Percentiles rank a stretch among this genome's conserved stretches.
Evolutionary conservation across 2,113 vertebrate genomes (phyloP).

Genomic region (Piaya cayana): DNA sequence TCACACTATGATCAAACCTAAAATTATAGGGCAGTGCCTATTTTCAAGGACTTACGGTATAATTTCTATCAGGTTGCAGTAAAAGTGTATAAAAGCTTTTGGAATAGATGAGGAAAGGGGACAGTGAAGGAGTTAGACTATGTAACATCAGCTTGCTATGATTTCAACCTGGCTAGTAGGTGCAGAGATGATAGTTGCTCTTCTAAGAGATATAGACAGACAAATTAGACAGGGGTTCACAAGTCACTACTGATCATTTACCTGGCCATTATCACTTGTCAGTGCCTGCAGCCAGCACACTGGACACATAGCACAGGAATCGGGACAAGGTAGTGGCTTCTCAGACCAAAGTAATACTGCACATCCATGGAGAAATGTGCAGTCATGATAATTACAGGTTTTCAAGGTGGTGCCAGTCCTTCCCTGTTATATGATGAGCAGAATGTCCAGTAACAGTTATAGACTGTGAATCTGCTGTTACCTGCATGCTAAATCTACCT

Average conservation of each 20-base stretch:
- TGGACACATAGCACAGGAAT: neutral
- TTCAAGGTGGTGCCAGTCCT: neutral
- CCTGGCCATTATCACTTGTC: slow-evolving; percentile 4
- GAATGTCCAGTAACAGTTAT: neutral
- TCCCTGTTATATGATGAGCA: neutral
- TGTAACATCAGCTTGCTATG: neutral
- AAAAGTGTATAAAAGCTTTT: neutral
- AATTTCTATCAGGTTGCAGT: neutral
- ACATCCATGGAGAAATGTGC: neutral
- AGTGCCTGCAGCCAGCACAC: neutral
- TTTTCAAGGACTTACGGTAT: neutral
- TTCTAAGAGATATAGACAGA: slow-evolving; percentile 18
- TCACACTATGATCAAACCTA: neutral
- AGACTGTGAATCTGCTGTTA: neutral
- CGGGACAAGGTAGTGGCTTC: neutral
- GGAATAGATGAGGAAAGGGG: neutral
- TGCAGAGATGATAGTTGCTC: neutral
- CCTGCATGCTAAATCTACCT: neutral
- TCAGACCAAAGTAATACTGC: neutral
- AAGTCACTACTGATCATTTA: slow-evolving; percentile 12
- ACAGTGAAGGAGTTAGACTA: neutral
- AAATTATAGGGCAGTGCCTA: neutral
- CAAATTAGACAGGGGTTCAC: neutral
- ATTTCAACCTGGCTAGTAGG: neutral
- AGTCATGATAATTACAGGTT: neutral